These are phyloP conservation scores for Melipona bicolor DNA, from an alignment of 2,888 invertebrate species.

Conservation along the genomic window DNA sequence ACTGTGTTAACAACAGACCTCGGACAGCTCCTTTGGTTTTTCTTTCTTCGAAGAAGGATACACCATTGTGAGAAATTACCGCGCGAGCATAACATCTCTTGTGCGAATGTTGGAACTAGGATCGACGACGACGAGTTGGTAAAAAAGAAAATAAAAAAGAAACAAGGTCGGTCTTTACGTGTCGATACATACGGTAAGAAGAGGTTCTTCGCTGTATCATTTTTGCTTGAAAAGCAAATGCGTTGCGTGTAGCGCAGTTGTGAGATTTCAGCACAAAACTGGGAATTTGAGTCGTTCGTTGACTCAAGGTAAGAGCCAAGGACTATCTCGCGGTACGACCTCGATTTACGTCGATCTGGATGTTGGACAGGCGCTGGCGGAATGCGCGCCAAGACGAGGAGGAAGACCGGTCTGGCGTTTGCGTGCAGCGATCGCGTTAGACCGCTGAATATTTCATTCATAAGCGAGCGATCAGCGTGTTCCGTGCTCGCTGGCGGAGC, in stretches of 20 bases:
- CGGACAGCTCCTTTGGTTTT: neutral
- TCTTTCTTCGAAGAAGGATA: neutral
- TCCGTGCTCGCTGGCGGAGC: conserved; percentile 67
- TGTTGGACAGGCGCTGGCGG: conserved; percentile 32
- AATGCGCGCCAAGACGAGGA: conserved; percentile 45
- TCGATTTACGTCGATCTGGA: conserved; percentile 54
- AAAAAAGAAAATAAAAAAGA: too few species aligned
- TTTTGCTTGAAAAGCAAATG: too few species aligned
- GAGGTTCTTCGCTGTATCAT: too few species aligned
- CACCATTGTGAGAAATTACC: neutral
- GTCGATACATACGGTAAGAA: too few species aligned
- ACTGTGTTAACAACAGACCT: neutral
- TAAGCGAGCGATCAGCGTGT: conserved; percentile 78
- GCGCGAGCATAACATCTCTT: neutral
- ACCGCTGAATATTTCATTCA: conserved; percentile 83
- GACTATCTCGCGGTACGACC: conserved; percentile 42
- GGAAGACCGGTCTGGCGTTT: conserved; percentile 71
- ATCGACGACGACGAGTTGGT: too few species aligned
- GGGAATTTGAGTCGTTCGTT: neutral
- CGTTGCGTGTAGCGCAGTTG: neutral
- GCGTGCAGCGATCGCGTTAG: conserved; percentile 81
- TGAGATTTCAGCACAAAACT: neutral
- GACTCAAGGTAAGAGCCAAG: neutral
- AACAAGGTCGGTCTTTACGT: too few species aligned
- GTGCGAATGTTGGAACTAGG: neutral